Percentiles rank a stretch among this genome's conserved stretches.
Evolutionary conservation across 2,888 invertebrate species (phyloP).

Genomic region (Panorpa germanica): DNA sequence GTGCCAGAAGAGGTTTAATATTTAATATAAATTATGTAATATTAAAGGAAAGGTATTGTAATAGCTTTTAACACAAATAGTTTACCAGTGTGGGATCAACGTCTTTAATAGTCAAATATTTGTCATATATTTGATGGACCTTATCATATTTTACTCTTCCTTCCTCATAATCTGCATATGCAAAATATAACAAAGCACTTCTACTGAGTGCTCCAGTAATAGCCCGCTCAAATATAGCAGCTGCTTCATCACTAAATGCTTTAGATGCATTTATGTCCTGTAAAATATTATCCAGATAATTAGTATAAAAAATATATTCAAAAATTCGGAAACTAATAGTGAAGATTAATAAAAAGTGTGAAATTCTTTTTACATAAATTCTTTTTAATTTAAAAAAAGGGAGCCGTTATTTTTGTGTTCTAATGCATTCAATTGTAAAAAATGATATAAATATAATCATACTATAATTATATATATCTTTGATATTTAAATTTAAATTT

Average conservation of each 20-base stretch:
- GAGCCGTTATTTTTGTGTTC: too few relatives aligned
- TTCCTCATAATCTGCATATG: conserved; percentile 98
- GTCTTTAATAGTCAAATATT: conserved; percentile 71
- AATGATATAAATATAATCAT: too few relatives aligned
- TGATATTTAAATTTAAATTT: too few relatives aligned
- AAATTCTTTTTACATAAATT: too few relatives aligned
- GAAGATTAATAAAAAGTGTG: too few relatives aligned
- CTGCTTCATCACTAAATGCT: conserved; percentile 85
- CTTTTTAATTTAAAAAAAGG: too few relatives aligned
- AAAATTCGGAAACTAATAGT: too few relatives aligned
- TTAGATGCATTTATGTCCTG: conserved; percentile 88
- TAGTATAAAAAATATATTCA: too few relatives aligned
- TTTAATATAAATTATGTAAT: conserved; percentile 3
- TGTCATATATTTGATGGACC: conserved; percentile 88
- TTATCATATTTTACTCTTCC: conserved; percentile 89
- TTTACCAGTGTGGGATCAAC: conserved; percentile 87
- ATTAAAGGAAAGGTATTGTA: conserved; percentile 7
- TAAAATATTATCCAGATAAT: conserved; percentile 12
- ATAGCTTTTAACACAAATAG: conserved; percentile 10
- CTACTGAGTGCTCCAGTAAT: conserved; percentile 75
- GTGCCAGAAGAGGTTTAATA: too few relatives aligned
- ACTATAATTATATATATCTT: too few relatives aligned
- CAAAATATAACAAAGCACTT: conserved; percentile 89
- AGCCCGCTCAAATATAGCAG: conserved; percentile 87
- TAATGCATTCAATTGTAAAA: too few relatives aligned